Evolutionary conservation across 1,140 invertebrate genomes (phyloP), one percentile per base, ranked within the genome.

Genomic region (Maniola jurtina): DNA sequence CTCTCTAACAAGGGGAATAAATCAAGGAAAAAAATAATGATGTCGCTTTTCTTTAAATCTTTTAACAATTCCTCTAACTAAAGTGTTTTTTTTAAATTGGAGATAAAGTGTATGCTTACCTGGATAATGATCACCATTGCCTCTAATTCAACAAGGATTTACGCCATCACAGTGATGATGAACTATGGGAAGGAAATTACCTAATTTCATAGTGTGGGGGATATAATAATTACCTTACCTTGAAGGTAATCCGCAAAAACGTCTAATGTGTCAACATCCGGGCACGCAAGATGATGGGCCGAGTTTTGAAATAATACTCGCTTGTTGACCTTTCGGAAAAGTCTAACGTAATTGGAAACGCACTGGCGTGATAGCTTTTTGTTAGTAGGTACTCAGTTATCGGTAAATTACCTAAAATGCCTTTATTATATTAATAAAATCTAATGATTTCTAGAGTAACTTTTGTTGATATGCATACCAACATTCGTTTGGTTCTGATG

Each of bases 11-110:
- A 64, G 60, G 56, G 33, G 57, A 60, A 48, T 64, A 48, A 61
- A 59, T 66, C 65, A 60, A 54, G 61, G 48, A 33, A 52, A 68
- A 50, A 66, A 60, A 63, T 70, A 73, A 70, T 55, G 36, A 62
- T 65, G 25, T 68, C 14, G 59, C 52, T 25, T 7, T 66, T 52
- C 14, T 56, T 16, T 47, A 47, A 56, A 64, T 52, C 15, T 62
- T 62, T 54, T 13, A 48, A 15, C 10, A 14, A 48, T 5, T 48
- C 1, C n/a, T 48, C 1, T 3, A 38, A 38, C 38, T 48, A 13
- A 48, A 48, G 40, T 2, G 40, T 2, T 42, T 42, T 13, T 10
- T 42, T 42, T 10, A 1, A 42, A 42, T 9, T 5, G 13, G 40
- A 42, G 13, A 42, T 2, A 42, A 9, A 42, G 25, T 25, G 4